Evolutionary conservation across 2,888 invertebrate species (phyloP).

Genomic region (Enoplolaimus lenunculus): DNA sequence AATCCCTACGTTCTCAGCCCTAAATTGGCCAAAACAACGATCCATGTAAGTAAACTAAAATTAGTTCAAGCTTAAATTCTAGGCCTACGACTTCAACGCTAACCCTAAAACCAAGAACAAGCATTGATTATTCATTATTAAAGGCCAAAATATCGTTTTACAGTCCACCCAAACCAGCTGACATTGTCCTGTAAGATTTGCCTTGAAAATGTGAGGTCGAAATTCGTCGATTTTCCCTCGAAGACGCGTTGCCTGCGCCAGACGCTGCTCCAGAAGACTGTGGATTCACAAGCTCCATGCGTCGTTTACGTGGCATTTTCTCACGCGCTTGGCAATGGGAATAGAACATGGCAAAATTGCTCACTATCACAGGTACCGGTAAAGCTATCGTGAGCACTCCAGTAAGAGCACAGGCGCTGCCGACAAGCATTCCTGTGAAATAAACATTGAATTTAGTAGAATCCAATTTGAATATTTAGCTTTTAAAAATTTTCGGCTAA

Average conservation of each 20-base stretch:
- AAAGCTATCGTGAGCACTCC: conserved; percentile 63
- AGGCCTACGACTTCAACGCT: too few relatives aligned
- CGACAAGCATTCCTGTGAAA: conserved; percentile 13
- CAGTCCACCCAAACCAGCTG: conserved; percentile 15
- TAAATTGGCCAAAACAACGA: too few relatives aligned
- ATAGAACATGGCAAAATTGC: conserved; percentile 88
- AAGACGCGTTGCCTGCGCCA: background rate
- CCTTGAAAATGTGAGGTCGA: conserved; percentile 3
- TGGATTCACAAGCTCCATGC: background rate
- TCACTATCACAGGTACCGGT: conserved; percentile 51
- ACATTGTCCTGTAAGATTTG: conserved; percentile 15
- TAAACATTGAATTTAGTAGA: too few relatives aligned
- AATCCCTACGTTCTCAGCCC: too few relatives aligned
- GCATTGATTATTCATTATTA: too few relatives aligned
- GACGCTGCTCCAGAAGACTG: too few relatives aligned
- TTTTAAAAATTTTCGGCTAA: too few relatives aligned
- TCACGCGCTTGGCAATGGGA: conserved; percentile 51
- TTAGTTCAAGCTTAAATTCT: too few relatives aligned
- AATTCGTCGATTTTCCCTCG: background rate
- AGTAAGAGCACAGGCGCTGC: conserved; percentile 74
- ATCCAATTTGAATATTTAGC: too few relatives aligned
- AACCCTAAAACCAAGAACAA: too few relatives aligned
- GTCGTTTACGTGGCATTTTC: conserved; percentile 3
- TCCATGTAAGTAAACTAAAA: too few relatives aligned
- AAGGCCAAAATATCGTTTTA: too few relatives aligned